Percentiles rank a stretch among this genome's conserved stretches.
Evolutionary conservation across 2,888 invertebrate genomes (phyloP).

Genomic region (Phyllotreta striolata): DNA sequence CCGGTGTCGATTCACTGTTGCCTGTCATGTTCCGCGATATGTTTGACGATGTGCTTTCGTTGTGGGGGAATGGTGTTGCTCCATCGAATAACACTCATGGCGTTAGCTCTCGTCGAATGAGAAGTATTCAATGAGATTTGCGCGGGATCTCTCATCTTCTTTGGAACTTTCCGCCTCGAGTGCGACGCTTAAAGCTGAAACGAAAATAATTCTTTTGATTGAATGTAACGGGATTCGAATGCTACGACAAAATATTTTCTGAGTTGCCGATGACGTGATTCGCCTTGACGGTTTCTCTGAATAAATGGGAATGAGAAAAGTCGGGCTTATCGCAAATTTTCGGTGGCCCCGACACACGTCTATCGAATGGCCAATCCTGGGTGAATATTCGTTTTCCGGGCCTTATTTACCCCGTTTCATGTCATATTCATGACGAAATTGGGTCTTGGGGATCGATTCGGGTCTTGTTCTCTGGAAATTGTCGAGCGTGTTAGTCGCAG

Average conservation of each 20-base stretch:
- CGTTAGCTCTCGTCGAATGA: no score
- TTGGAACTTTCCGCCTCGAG: no score
- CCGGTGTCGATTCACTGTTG: constrained; percentile 19
- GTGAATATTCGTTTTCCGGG: no score
- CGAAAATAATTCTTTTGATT: constrained; percentile 9
- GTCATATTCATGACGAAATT: not conserved
- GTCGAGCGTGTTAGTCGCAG: no score
- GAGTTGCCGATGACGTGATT: not conserved
- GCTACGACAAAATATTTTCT: constrained; percentile 17
- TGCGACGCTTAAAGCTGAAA: constrained; percentile 2
- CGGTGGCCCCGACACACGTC: no score
- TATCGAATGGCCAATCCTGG: no score
- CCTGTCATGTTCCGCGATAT: constrained; percentile 23
- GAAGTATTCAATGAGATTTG: no score
- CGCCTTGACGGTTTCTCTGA: not conserved
- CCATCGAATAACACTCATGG: not conserved
- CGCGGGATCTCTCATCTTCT: no score
- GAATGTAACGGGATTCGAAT: not conserved
- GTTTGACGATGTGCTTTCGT: constrained; percentile 21
- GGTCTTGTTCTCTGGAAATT: no score
- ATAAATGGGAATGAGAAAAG: not conserved
- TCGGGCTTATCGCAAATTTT: no score
- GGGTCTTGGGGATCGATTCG: no score
- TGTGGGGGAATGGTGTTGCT: constrained; percentile 14
- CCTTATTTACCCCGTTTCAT: not conserved